Conservation (phyloP, 2,888 invertebrate genomes). For the Cataglyphis livida region DNA sequence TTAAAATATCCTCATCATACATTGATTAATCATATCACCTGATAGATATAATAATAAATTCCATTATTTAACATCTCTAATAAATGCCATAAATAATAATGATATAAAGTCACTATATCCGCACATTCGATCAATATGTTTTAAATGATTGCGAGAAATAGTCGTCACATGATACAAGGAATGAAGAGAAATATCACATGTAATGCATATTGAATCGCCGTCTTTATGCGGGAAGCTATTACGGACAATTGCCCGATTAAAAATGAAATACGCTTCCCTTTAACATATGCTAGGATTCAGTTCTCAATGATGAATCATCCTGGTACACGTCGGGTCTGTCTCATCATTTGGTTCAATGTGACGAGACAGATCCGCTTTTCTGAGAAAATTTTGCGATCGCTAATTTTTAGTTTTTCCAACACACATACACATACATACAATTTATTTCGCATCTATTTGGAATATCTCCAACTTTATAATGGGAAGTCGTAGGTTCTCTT, state of each 20-base stretch:
- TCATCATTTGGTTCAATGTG: neutral
- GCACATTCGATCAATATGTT: neutral
- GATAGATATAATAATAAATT: neutral
- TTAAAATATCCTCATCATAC: neutral
- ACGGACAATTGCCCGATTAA: slow-evolving; percentile 19
- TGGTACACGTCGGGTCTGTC: neutral
- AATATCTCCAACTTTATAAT: slow-evolving; percentile 22
- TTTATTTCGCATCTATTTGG: neutral
- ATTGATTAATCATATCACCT: neutral
- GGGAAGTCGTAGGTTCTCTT: neutral
- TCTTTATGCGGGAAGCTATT: slow-evolving; percentile 9
- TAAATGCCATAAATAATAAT: neutral
- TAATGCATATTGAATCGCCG: neutral
- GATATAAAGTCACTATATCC: neutral
- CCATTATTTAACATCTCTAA: neutral
- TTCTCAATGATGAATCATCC: slow-evolving; percentile 37
- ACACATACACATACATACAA: too few relatives aligned
- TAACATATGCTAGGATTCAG: slow-evolving; percentile 8
- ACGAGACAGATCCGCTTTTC: neutral
- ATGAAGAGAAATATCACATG: neutral
- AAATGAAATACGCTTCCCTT: neutral
- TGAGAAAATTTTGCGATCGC: neutral
- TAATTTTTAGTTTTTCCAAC: slow-evolving; percentile 2
- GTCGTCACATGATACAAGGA: neutral
- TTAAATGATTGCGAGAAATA: neutral